phyloP scores from a whole-genome alignment of 2,888 invertebrate species.

The Chorisops tibialis region DNA sequence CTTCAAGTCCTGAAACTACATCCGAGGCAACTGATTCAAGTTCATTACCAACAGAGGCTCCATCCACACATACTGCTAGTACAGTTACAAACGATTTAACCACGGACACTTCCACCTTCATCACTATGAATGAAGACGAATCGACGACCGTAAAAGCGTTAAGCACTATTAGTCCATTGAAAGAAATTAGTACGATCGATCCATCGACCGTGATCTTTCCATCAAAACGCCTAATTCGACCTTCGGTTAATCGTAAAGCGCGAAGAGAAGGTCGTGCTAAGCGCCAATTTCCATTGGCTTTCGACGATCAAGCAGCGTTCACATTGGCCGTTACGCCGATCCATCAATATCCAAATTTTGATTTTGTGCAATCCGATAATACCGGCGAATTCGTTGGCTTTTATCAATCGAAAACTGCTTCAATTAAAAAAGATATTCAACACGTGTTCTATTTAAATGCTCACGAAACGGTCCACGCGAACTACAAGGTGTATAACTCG shows the following conservation, averaged over 20 bases:
- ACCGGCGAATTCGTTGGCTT: background rate
- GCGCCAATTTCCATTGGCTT: constrained; percentile 14
- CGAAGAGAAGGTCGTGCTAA: constrained; percentile 11
- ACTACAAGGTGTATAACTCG: constrained; percentile 73
- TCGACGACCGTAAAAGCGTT: background rate
- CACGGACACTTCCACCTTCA: constrained; percentile 32
- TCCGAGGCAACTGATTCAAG: constrained; percentile 18
- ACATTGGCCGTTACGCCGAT: constrained; percentile 12
- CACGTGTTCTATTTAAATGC: constrained; percentile 50
- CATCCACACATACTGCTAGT: constrained; percentile 27
- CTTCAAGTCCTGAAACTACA: constrained; percentile 29
- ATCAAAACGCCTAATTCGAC: background rate
- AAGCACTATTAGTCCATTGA: background rate
- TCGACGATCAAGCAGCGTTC: constrained; percentile 1
- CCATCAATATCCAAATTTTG: background rate
- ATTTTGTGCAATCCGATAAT: constrained; percentile 3
- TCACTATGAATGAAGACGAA: background rate
- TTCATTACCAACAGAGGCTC: background rate
- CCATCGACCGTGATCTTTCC: constrained; percentile 11
- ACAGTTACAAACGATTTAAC: constrained; percentile 34
- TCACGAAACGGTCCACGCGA: constrained; percentile 57
- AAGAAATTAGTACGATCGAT: constrained; percentile 10
- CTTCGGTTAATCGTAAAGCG: background rate
- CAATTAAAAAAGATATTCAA: constrained; percentile 27
- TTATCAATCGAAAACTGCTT: constrained; percentile 21